Conservation (phyloP, 2,888 invertebrate genomes). For the Augochlorella aurata region DNA sequence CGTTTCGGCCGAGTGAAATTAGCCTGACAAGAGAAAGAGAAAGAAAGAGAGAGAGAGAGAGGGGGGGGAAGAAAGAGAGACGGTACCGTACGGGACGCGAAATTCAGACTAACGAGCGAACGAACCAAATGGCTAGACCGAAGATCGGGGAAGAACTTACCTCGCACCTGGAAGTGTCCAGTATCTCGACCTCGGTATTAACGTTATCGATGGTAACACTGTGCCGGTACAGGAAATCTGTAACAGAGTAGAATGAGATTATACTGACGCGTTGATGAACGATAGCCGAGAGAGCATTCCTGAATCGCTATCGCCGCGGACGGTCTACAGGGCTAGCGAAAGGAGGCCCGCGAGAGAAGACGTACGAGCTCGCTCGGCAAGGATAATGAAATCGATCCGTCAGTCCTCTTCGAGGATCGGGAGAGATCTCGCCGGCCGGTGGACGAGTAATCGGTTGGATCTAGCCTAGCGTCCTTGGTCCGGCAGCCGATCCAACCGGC, state of each 20-base stretch:
- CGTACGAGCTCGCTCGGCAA: constrained; percentile 55
- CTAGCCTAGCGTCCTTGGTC: constrained; percentile 59
- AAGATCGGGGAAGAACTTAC: constrained; percentile 83
- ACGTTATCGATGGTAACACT: constrained; percentile 90
- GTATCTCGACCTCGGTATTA: constrained; percentile 90
- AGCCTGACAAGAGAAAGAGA: constrained; percentile 1
- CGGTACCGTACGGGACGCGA: neutral
- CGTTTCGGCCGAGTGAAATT: constrained; percentile 30
- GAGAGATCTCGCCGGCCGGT: constrained; percentile 47
- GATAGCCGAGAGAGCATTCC: constrained; percentile 50
- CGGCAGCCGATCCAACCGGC: constrained; percentile 49
- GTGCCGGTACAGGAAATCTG: constrained; percentile 91
- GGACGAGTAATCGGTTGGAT: constrained; percentile 59
- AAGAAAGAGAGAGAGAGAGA: neutral
- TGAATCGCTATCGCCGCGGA: constrained; percentile 47
- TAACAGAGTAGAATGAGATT: constrained; percentile 79
- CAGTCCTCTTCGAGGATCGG: constrained; percentile 56
- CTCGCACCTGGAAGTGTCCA: constrained; percentile 91
- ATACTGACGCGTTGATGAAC: constrained; percentile 54
- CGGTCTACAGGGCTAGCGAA: constrained; percentile 49
- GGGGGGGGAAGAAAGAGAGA: too few relatives aligned
- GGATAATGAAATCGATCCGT: constrained; percentile 67
- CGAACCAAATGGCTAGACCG: neutral
- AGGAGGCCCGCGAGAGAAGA: constrained; percentile 48
- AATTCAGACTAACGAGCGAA: neutral